Conservation (phyloP, 2,113 vertebrate genomes). For the Furnarius figulus region DNA sequence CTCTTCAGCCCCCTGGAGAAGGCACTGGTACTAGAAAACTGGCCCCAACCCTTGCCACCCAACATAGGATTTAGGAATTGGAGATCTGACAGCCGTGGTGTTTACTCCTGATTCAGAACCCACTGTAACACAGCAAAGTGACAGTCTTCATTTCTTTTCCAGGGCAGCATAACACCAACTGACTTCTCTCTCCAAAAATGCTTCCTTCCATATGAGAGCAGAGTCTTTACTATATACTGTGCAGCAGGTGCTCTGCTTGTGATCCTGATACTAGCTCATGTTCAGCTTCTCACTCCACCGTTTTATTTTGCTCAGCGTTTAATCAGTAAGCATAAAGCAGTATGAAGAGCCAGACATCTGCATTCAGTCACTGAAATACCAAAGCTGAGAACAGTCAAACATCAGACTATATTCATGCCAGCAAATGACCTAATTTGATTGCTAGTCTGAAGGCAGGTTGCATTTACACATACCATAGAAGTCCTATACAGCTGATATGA, state of each 20-base stretch:
- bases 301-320: constrained; percentile 79
- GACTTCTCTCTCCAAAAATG: constrained; percentile 86
- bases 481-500: constrained; percentile 60
- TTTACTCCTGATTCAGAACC: not conserved
- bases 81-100: not conserved
- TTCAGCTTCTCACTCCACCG: constrained; percentile 74
- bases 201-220: constrained; percentile 87
- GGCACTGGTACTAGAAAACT: constrained; percentile 34
- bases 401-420: constrained; percentile 60
- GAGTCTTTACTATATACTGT: constrained; percentile 81
- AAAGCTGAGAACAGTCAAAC: constrained; percentile 71
- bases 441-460: constrained; percentile 53
- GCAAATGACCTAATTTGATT: constrained; percentile 54
- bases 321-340: constrained; percentile 83
- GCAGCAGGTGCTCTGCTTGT: constrained; percentile 73
- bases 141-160: constrained; percentile 23
- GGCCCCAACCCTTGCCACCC: constrained; percentile 21
- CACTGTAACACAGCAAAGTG: not conserved
- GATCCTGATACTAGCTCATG: constrained; percentile 75
- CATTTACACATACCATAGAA: constrained; percentile 55
- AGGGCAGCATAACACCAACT: constrained; percentile 83
- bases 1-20: constrained; percentile 36
- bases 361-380: constrained; percentile 54
- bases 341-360: constrained; percentile 75
- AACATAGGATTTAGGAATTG: not conserved